phyloP scores from a whole-genome alignment of 2,888 invertebrate genomes.

The Protodeltote pygarga region DNA sequence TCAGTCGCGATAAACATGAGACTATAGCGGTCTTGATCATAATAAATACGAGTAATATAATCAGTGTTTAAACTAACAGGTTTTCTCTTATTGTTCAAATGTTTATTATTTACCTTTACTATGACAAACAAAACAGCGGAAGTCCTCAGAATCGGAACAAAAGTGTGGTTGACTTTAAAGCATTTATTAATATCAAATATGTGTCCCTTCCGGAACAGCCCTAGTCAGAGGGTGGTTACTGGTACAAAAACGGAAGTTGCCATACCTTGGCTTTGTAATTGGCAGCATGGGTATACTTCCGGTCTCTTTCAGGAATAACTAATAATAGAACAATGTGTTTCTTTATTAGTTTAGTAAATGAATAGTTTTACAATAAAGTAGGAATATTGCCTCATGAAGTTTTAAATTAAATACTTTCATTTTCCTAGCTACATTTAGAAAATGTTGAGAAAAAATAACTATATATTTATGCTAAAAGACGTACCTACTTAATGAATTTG shows the following conservation, averaged over 20 bases:
- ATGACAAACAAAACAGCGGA: conserved; percentile 58
- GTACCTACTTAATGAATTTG: too few species aligned
- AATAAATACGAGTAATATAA: not conserved
- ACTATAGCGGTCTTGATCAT: not conserved
- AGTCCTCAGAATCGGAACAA: conserved; percentile 69
- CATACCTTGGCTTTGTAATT: conserved; percentile 76
- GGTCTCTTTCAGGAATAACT: conserved; percentile 58
- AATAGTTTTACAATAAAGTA: not conserved
- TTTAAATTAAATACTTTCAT: too few species aligned
- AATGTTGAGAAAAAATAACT: too few species aligned
- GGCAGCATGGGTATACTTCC: conserved; percentile 83
- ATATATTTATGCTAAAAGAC: too few species aligned
- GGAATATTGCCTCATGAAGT: not conserved
- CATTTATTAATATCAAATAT: conserved; percentile 79
- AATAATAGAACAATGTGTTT: conserved; percentile 51
- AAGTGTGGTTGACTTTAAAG: conserved; percentile 76
- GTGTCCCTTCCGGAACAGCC: conserved; percentile 82
- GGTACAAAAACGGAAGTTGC: conserved; percentile 83
- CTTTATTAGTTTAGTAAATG: conserved; percentile 25
- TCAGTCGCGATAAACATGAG: not conserved
- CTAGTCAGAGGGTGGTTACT: conserved; percentile 73
- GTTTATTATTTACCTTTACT: not conserved
- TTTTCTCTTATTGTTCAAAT: not conserved
- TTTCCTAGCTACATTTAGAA: too few species aligned
- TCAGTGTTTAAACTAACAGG: not conserved